A percentile compares a stretch with the other conserved stretches of the same genome.
phyloP scores from a whole-genome alignment of 2,888 invertebrate genomes.

The Liopterus haemorrhoidalis region DNA sequence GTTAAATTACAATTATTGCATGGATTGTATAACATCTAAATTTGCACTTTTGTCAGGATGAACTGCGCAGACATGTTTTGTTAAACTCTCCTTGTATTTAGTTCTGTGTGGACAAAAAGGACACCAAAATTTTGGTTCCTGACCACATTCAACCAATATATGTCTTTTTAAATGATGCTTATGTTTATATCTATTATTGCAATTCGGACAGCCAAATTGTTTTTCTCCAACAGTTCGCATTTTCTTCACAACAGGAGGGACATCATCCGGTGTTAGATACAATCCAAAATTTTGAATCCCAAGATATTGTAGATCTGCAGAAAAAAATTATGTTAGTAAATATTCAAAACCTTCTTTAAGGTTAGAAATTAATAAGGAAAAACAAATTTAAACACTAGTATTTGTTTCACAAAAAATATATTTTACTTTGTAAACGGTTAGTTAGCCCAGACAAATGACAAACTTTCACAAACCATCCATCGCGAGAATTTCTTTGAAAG shows the following conservation, averaged over 20 bases:
- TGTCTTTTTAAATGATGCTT: slow-evolving; percentile 24
- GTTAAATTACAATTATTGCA: too few species aligned
- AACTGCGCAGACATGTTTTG: slow-evolving; percentile 40
- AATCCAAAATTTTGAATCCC: slow-evolving; percentile 15
- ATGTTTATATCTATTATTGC: slow-evolving; percentile 20
- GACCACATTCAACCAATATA: slow-evolving; percentile 45
- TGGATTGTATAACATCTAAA: too few species aligned
- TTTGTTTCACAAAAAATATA: too few species aligned
- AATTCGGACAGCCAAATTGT: slow-evolving; percentile 20
- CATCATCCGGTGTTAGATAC: background rate
- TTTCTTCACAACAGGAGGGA: background rate
- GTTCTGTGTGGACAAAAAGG: slow-evolving; percentile 43
- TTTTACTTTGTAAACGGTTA: too few species aligned
- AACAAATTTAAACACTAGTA: too few species aligned
- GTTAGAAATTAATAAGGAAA: too few species aligned
- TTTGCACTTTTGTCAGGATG: slow-evolving; percentile 30
- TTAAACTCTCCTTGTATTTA: slow-evolving; percentile 41
- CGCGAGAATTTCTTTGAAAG: too few species aligned
- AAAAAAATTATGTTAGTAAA: slow-evolving; percentile 16
- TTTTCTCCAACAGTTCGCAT: too few species aligned
- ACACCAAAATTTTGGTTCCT: slow-evolving; percentile 45
- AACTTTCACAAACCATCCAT: too few species aligned
- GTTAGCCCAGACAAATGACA: too few species aligned
- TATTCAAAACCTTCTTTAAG: background rate
- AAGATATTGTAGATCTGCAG: slow-evolving; percentile 18